Evolutionary conservation across 2,888 invertebrate species (phyloP).

Genomic region (Mythimna ferrago): DNA sequence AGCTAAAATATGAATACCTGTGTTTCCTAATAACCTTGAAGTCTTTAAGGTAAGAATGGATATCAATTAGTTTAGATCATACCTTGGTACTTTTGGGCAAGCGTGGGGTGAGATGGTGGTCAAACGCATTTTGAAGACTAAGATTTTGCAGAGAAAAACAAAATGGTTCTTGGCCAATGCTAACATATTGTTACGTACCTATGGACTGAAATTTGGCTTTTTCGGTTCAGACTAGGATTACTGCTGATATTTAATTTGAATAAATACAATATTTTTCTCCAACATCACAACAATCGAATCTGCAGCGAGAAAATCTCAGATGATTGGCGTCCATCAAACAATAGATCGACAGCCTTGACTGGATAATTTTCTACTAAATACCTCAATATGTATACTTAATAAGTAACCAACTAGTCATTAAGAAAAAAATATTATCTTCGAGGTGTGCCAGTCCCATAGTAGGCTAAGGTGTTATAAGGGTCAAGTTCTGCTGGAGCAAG

Average conservation of each 20-base stretch:
- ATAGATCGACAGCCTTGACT: constrained; percentile 54
- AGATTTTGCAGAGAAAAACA: no score
- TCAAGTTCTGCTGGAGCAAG: background rate
- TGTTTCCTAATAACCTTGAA: no score
- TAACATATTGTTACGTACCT: no score
- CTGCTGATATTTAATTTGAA: background rate
- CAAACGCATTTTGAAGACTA: no score
- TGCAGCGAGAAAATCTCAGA: constrained; percentile 10
- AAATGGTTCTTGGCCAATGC: no score
- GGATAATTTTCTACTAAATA: constrained; percentile 31
- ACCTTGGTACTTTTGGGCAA: no score
- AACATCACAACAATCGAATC: background rate
- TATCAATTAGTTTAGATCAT: no score
- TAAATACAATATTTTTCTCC: background rate
- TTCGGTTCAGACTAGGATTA: no score
- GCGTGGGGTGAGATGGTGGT: no score
- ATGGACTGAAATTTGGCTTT: no score
- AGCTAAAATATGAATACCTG: no score
- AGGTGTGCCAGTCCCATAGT: background rate
- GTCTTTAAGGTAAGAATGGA: no score
- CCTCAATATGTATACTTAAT: background rate
- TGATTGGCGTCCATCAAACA: constrained; percentile 42
- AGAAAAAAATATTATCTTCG: constrained; percentile 19
- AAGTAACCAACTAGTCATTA: constrained; percentile 16
- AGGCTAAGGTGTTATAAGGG: background rate